phyloP scores from a whole-genome alignment of 92 coral and sea anemone genomes.

The Zoanthus sociatus region DNA sequence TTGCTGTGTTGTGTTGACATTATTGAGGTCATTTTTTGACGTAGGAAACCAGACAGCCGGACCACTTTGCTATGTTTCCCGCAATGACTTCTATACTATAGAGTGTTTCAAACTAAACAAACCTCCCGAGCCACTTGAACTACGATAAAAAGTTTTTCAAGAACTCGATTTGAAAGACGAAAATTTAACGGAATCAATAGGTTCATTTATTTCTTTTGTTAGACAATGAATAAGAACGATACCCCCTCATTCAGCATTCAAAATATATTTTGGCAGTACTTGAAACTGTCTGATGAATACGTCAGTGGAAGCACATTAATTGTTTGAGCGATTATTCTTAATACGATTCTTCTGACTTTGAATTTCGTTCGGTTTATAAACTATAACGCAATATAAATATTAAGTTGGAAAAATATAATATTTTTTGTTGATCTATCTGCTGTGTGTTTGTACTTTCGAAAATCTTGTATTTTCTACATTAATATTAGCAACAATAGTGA shows the following conservation, averaged over 20 bases:
- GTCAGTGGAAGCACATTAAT: neutral
- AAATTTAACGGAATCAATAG: neutral
- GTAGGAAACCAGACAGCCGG: neutral
- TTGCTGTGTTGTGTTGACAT: neutral
- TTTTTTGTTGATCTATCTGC: too few species aligned
- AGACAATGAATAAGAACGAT: neutral
- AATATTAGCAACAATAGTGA: too few species aligned
- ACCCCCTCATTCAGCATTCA: neutral
- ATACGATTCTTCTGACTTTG: too few species aligned
- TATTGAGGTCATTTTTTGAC: neutral
- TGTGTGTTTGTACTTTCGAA: too few species aligned
- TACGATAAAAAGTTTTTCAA: neutral
- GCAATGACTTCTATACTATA: neutral
- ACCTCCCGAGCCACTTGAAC: neutral
- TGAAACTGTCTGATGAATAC: neutral
- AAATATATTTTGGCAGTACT: neutral
- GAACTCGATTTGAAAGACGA: neutral
- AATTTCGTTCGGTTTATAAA: too few species aligned
- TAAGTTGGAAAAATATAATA: too few species aligned
- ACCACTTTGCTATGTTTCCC: neutral
- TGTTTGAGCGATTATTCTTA: too few species aligned
- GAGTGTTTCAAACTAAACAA: neutral
- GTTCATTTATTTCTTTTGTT: neutral
- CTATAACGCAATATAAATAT: too few species aligned
- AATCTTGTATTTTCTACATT: too few species aligned